Conservation (phyloP, 2,797 vertebrate genomes). For the Balearica regulorum region DNA sequence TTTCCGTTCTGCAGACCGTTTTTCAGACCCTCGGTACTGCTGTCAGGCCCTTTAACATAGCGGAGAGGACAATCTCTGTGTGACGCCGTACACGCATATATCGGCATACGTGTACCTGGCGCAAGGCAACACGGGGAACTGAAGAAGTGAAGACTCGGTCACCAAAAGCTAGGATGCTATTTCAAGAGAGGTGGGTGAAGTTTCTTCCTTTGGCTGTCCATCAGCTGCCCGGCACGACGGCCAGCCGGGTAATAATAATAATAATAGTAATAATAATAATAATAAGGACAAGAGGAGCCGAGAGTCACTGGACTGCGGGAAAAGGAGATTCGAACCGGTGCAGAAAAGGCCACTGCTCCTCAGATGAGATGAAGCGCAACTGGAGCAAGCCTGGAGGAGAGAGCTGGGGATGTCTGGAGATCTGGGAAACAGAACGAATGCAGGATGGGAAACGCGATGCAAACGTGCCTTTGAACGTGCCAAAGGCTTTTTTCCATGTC, state of each 20-base stretch:
- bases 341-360: background rate
- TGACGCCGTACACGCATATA: too few species aligned
- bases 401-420: background rate
- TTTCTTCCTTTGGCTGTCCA: background rate
- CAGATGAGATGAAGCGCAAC: background rate
- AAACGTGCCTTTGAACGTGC: background rate
- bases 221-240: accelerated
- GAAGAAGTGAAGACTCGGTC: background rate
- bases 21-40: background rate
- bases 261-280: background rate
- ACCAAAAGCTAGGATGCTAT: background rate
- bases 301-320: accelerated
- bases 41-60: background rate
- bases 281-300: background rate
- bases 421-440: background rate
- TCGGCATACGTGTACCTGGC: background rate
- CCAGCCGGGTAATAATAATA: background rate
- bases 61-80: background rate
- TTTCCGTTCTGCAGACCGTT: background rate
- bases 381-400: background rate
- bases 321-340: background rate
- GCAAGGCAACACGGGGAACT: background rate
- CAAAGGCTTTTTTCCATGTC: accelerated
- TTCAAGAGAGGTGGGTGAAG: background rate
- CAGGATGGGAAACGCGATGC: accelerated